Base-by-base conservation (phyloP, 1,140 invertebrate species). In the Microplitis demolitor region DNA sequence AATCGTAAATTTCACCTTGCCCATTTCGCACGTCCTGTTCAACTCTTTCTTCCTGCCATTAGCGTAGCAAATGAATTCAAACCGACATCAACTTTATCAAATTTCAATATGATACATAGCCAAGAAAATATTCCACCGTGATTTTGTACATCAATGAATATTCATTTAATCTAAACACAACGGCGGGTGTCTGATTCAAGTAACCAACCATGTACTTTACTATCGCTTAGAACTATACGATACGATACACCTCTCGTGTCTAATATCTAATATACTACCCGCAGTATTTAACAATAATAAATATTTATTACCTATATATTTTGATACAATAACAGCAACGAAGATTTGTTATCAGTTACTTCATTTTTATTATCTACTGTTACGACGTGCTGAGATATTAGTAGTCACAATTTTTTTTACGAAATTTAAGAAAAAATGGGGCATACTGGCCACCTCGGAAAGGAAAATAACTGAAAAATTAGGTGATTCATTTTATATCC, bases 241-340 rank as follows among this genome's bases (percentile, higher is more conserved):
- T 45, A 80, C 80, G 81, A 82, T 82, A 75, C 73, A 80, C 74
- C 77, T 80, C 77, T 82, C 76, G 81, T 80, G 79, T 82, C 79
- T 77, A 66, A 72, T 78, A 79, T 76, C 67, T 45, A 45, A 45
- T 45, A 45, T 45, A 45, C 39, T 45, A 45, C 8, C 39, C 39
- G 5, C 39, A 9, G 39, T 45, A 45, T 45, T 45, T 45, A 45
- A 45, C 39, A 45, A 45, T 8, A 45, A 11, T 45, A 9, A 45
- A 45, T 45, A 45, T 45, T 45, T 45, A 45, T 45, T 45, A 8
- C 39, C 39, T 9, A 45, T 45, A 45, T 0, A 45, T 45, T 45
- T 45, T 45, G 6, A 45, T 45, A 8, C 11, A 6, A 45, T 3
- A 45, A 45, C 39, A 45, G 6, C 39, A 6, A 8, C 11, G 39